Conservation (phyloP, 2,113 vertebrate genomes). For the Alectura lathami region DNA sequence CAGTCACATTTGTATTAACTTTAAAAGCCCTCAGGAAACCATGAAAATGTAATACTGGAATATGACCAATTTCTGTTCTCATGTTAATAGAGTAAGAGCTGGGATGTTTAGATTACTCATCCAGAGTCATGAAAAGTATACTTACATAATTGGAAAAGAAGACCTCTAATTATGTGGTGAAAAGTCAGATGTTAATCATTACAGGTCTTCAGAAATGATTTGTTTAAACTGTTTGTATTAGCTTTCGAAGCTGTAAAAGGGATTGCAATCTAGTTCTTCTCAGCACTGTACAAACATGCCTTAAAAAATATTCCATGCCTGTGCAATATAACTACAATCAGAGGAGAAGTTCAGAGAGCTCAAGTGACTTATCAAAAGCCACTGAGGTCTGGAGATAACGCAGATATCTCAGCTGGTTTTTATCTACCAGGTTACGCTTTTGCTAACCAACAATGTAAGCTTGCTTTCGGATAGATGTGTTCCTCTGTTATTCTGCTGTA, state of each 20-base stretch:
- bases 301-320: neutral
- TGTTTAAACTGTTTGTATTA: neutral
- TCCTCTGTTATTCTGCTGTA: neutral
- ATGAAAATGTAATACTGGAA: neutral
- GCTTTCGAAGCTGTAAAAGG: neutral
- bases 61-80: neutral
- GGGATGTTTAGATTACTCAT: constrained; percentile 3
- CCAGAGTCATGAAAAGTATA: neutral
- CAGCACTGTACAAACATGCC: neutral
- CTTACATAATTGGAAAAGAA: neutral
- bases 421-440: neutral
- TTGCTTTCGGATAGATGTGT: neutral
- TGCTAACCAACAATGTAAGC: neutral
- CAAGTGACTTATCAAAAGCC: neutral
- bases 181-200: constrained; percentile 7
- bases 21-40: neutral
- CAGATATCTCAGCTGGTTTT: neutral
- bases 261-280: neutral
- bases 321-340: neutral
- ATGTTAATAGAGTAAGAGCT: neutral
- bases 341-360: neutral
- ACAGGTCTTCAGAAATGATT: neutral
- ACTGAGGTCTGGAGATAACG: neutral
- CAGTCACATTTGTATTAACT: neutral
- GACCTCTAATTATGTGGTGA: neutral